phyloP scores from a whole-genome alignment of 2,888 invertebrate genomes.

The Rhimphoctona megacephalus region DNA sequence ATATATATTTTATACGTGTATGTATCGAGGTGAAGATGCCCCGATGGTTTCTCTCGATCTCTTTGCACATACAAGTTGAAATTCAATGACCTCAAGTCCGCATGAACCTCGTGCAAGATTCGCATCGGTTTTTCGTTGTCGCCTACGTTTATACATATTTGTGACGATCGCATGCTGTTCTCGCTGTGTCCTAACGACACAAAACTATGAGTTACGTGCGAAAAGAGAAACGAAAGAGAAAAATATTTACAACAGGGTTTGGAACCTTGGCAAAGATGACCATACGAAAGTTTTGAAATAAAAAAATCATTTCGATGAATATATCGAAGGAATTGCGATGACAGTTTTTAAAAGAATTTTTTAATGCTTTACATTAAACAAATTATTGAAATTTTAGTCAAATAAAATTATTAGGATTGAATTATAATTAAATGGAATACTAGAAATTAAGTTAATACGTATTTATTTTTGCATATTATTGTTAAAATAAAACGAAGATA shows the following conservation, averaged over 20 bases:
- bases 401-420: too few species aligned
- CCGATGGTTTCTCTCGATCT: constrained; percentile 46
- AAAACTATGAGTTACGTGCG: background rate
- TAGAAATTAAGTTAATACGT: too few species aligned
- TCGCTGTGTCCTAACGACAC: background rate
- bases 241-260: background rate
- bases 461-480: too few species aligned
- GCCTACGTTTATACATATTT: constrained; percentile 10
- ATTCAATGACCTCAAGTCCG: constrained; percentile 32
- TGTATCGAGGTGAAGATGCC: constrained; percentile 30
- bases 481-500: background rate
- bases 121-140: constrained; percentile 54
- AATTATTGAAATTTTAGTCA: too few species aligned
- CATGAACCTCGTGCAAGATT: constrained; percentile 32
- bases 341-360: too few species aligned
- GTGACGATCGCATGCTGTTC: constrained; percentile 12
- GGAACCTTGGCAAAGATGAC: too few species aligned
- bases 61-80: constrained; percentile 15
- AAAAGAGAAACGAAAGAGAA: background rate
- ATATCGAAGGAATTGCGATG: too few species aligned
- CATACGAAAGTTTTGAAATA: too few species aligned
- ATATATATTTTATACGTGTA: background rate
- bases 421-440: too few species aligned
- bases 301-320: too few species aligned
- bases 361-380: too few species aligned